Base-by-base conservation (phyloP, 2,888 invertebrate genomes). In the Torymus tubicola region DNA sequence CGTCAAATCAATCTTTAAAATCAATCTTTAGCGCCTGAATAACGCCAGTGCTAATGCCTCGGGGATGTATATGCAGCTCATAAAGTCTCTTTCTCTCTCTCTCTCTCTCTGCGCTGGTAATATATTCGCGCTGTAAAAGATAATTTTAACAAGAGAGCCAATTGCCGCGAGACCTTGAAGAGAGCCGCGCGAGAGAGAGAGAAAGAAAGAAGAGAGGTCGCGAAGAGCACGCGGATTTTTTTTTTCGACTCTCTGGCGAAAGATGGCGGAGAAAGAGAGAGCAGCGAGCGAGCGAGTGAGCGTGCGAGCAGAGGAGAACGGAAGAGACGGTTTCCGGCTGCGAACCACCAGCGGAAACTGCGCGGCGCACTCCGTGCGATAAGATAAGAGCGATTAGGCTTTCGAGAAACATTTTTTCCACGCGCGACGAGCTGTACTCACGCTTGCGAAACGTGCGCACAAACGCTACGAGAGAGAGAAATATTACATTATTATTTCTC, bases 301-400 rank as follows among this genome's bases (percentile, higher is more conserved):
- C 61, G 31, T 13, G 52, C 21, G 16, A 60, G 55, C 50, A 50
- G 60, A 69, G 21, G 16, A 42, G 58, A 74, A 60, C 86, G 87
- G 86, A 87, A 87, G 85, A 84, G 84, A 76, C 83, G 84, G 84
- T 83, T 87, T 87, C 87, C 87, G 86, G 84, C 76, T 24, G 70
- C 61, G 14, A 57, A 72, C 42, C 42, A 8, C 42, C 42, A 42
- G 76, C 81, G 81, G 81, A 81, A 81, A 75, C 77, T 69, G 58
- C 11, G 67, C 64, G 2, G 63, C 61, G 78, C 5, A 60, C 73
- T 52, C 16, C 50, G 74, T 58, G 67, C 81, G 81, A 81, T 81
- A 81, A 81, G 81, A 81, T 81, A 77, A 77, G 68, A 58, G 60
- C 52, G 67, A 58, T 50, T 52, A 42, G 57, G 50, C 53, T 73